Evolutionary conservation across 2,797 vertebrate species (phyloP).

Genomic region (Hyperoplus lanceolatus): DNA sequence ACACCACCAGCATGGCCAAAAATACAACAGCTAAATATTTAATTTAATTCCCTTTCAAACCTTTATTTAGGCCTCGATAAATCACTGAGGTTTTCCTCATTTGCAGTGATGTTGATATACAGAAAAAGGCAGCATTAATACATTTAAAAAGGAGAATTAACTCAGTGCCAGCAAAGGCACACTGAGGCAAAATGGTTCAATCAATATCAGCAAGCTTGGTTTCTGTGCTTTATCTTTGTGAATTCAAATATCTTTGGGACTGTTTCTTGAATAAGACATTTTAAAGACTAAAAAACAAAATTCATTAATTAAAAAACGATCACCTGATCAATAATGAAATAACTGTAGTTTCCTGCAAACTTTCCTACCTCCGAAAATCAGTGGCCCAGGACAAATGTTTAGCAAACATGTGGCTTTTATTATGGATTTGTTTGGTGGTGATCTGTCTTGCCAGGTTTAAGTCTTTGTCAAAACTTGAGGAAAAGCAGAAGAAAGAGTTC

Average conservation of each 20-base stretch:
- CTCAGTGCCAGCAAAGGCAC: too few species aligned
- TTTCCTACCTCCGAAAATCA: not conserved
- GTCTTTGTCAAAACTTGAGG: constrained; percentile 23
- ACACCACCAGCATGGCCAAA: not conserved
- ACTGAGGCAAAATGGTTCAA: too few species aligned
- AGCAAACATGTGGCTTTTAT: not conserved
- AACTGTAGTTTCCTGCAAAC: not conserved
- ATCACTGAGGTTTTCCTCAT: too few species aligned
- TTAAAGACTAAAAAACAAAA: not conserved
- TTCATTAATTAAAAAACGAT: too few species aligned
- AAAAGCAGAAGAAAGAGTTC: constrained; percentile 14
- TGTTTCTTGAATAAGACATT: not conserved
- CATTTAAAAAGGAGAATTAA: too few species aligned
- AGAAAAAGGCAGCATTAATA: too few species aligned
- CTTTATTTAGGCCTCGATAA: too few species aligned
- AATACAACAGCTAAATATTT: not conserved
- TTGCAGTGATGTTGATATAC: too few species aligned
- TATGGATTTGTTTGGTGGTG: constrained; percentile 7
- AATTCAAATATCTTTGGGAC: not conserved
- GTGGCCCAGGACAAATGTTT: constrained; percentile 11
- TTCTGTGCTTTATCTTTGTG: not conserved
- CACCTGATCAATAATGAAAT: not conserved
- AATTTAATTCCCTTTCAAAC: too few species aligned
- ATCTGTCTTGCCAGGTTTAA: not conserved
- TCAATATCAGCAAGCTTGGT: too few species aligned